phyloP scores from a whole-genome alignment of 2,113 vertebrate genomes.

The Notiomystis cincta region DNA sequence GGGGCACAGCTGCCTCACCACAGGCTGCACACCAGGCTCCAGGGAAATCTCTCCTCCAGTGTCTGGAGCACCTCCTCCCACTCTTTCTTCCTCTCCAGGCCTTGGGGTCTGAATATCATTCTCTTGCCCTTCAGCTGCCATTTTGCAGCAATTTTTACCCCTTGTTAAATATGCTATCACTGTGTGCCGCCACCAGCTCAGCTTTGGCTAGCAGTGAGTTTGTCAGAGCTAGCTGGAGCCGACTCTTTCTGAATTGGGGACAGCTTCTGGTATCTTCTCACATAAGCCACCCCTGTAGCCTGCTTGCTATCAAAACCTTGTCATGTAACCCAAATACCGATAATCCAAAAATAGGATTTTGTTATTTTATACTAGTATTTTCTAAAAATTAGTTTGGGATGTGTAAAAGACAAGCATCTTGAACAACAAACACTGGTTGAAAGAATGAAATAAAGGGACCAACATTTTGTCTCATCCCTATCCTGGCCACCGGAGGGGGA shows the following conservation, averaged over 20 bases:
- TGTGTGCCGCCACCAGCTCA: not conserved
- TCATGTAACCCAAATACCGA: not conserved
- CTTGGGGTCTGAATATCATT: not conserved
- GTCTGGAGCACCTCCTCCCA: not conserved
- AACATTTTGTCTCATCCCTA: not conserved
- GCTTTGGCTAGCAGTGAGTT: not conserved
- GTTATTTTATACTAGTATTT: not conserved
- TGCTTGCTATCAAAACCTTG: not conserved
- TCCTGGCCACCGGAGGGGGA: not conserved
- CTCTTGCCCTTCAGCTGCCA: not conserved
- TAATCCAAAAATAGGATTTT: not conserved
- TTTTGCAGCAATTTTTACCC: not conserved
- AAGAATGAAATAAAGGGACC: not conserved
- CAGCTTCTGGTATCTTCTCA: not conserved
- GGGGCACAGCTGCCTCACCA: not conserved
- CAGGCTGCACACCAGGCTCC: not conserved
- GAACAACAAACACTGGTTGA: not conserved
- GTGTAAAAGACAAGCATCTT: not conserved
- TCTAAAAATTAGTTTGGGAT: not conserved
- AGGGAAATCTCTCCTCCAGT: not conserved
- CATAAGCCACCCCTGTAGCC: not conserved
- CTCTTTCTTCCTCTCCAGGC: not conserved
- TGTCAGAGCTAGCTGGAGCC: not conserved
- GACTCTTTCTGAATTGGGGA: not conserved
- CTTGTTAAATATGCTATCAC: not conserved